Base-by-base conservation (phyloP, 2,888 invertebrate genomes). In the Erynnis tages region DNA sequence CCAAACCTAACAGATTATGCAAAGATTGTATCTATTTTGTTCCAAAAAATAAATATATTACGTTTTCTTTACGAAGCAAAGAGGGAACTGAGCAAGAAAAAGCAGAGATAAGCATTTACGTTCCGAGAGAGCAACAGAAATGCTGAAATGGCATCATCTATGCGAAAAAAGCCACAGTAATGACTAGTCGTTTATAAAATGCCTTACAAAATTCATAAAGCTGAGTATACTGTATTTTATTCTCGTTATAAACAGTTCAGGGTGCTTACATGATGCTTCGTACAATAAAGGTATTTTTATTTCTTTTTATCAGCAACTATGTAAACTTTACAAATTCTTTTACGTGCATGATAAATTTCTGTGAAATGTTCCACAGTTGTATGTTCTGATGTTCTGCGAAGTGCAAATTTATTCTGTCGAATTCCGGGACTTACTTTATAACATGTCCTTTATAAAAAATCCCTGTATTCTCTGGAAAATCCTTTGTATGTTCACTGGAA, bases 11-110 rank as follows among this genome's bases (percentile, higher is more conserved):
- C 14, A 30, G 43, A 43, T 43, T 43, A 29, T 30, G 17, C n/a
- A 13, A 38, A 38, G 38, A 47, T 38, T 38, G 7, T 38, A 23
- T 58, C 47, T 57, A 50, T 63, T 66, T 65, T 66, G 29, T 30
- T 30, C 21, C 38, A 1, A 32, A 48, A 44, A 38, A 40, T 40
- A 48, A 40, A 48, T 40, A 48, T 40, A 32, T 32, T 48, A 48
- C 19, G 32, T 48, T 38, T 48, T 16, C 48, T 48, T 23, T 30
- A 48, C 30, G 30, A 48, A 48, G 40, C 40, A 40, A 40, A 40
- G 27, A 38, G 29, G 29, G 14, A 38, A 38, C 41, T 11, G 23
- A 49, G 34, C 41, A 41, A 45, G 34, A 44, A 34, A 46, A 41
- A 49, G 34, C 19, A 10, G 25, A 41, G 49, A 41, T 41, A 41